Percentiles rank a stretch among this genome's conserved stretches.
Evolutionary conservation across 2,888 invertebrate genomes (phyloP).

Genomic region (Aproaerema taeniolella): DNA sequence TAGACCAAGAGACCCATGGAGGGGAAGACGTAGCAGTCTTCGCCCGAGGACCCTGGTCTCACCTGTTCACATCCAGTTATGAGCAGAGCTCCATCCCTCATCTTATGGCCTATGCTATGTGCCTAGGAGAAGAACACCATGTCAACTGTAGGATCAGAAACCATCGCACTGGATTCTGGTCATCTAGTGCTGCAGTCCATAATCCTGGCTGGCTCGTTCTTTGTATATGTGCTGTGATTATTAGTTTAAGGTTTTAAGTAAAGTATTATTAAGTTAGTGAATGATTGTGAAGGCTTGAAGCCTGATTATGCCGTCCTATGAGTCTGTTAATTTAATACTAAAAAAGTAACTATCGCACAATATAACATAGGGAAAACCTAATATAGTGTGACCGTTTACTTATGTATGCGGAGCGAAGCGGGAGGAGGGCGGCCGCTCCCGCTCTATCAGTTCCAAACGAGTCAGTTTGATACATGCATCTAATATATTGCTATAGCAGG

Average conservation of each 20-base stretch:
- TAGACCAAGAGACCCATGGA: constrained; percentile 83
- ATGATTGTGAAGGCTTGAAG: background rate
- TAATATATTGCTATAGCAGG: no score
- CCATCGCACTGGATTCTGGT: constrained; percentile 26
- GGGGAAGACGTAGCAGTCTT: constrained; percentile 88
- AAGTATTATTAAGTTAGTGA: constrained; percentile 7
- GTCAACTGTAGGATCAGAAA: constrained; percentile 40
- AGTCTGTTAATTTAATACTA: no score
- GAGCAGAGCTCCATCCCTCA: constrained; percentile 89
- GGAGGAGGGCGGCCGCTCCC: no score
- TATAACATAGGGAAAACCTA: no score
- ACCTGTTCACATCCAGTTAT: constrained; percentile 86
- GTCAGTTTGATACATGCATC: no score
- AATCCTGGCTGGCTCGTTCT: constrained; percentile 15
- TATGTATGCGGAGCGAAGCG: no score
- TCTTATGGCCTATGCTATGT: constrained; percentile 84
- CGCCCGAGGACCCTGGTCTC: constrained; percentile 85
- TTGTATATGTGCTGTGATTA: constrained; percentile 41
- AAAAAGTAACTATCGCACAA: no score
- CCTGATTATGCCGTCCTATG: constrained; percentile 3
- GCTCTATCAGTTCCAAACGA: no score
- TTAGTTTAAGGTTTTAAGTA: constrained; percentile 23
- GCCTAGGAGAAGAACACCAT: constrained; percentile 76
- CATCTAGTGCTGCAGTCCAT: constrained; percentile 19
- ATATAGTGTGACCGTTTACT: no score